phyloP scores from a whole-genome alignment of 2,888 invertebrate genomes.

The Ichneumoninae sp. region DNA sequence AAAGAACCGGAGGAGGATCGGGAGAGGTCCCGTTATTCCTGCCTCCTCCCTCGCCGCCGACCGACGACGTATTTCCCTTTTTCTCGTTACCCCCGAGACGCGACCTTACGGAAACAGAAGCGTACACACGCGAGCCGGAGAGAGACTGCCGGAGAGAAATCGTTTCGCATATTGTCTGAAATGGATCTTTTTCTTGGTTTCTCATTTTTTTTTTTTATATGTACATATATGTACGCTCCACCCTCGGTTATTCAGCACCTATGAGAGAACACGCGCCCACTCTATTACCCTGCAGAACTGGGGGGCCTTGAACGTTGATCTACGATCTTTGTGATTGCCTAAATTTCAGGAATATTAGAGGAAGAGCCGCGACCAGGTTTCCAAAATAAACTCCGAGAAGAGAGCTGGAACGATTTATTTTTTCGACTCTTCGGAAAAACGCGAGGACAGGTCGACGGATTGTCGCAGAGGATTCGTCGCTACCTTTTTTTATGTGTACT shows the following conservation, averaged over 20 bases:
- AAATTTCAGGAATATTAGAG: slow-evolving; percentile 68
- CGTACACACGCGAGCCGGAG: slow-evolving; percentile 34
- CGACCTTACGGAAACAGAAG: slow-evolving; percentile 53
- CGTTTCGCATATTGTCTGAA: slow-evolving; percentile 79
- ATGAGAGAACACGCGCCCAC: slow-evolving; percentile 20
- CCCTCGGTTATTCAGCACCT: slow-evolving; percentile 37
- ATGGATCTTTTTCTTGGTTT: slow-evolving; percentile 74
- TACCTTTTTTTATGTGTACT: slow-evolving; percentile 13
- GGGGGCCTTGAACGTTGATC: slow-evolving; percentile 65
- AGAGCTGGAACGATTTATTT: slow-evolving; percentile 1
- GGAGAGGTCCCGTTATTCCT: slow-evolving; percentile 52
- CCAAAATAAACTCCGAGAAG: slow-evolving; percentile 12
- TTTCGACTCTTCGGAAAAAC: slow-evolving; percentile 19
- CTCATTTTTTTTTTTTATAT: slow-evolving; percentile 25
- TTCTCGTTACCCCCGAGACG: slow-evolving; percentile 63
- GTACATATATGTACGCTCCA: slow-evolving; percentile 16
- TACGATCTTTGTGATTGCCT: slow-evolving; percentile 70
- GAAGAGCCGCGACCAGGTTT: background rate
- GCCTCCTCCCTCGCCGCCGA: slow-evolving; percentile 24
- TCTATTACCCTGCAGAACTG: slow-evolving; percentile 14
- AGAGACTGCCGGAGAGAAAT: slow-evolving; percentile 75
- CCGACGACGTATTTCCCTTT: slow-evolving; percentile 48
- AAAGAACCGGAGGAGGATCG: slow-evolving; percentile 71
- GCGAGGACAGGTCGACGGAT: slow-evolving; percentile 9
- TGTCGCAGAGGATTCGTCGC: slow-evolving; percentile 11